Evolutionary conservation across 1,140 invertebrate genomes (phyloP).

Genomic region (Asobara japonica): DNA sequence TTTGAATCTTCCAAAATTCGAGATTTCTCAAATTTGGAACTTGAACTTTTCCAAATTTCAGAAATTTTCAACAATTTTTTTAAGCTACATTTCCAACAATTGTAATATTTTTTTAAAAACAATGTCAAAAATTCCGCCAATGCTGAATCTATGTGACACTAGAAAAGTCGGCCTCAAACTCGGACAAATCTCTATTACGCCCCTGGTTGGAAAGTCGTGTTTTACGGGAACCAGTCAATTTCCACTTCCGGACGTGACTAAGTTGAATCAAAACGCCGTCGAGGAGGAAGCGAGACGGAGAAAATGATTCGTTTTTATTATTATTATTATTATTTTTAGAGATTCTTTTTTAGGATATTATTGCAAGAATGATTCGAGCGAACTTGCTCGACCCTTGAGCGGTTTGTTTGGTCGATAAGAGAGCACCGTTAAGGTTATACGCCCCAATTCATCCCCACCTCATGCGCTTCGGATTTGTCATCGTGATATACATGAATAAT

Average conservation of each 20-base stretch:
- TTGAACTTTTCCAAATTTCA: too few relatives aligned
- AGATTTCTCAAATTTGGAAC: too few relatives aligned
- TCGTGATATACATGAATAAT: background rate
- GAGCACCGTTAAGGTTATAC: slow-evolving; percentile 35
- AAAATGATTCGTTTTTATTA: background rate
- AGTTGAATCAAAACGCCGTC: background rate
- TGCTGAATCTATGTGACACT: slow-evolving; percentile 4
- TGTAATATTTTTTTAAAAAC: too few relatives aligned
- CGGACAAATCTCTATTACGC: slow-evolving; percentile 19
- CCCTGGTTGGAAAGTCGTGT: slow-evolving; percentile 29
- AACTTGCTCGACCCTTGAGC: slow-evolving; percentile 30
- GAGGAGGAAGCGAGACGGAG: background rate
- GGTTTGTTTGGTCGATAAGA: slow-evolving; percentile 56
- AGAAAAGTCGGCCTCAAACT: slow-evolving; percentile 29
- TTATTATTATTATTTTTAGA: background rate
- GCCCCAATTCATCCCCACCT: slow-evolving; percentile 39
- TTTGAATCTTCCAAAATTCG: too few relatives aligned
- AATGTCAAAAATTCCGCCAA: background rate
- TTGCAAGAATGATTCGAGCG: background rate
- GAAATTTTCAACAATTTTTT: too few relatives aligned
- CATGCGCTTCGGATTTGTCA: slow-evolving; percentile 28
- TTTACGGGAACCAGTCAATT: slow-evolving; percentile 24
- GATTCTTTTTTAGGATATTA: background rate
- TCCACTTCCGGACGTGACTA: slow-evolving; percentile 20
- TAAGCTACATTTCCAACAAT: too few relatives aligned